These are phyloP conservation scores for Hydropsyche tenuis DNA, from an alignment of 1,140 invertebrate genomes.

Conservation along the genomic window DNA sequence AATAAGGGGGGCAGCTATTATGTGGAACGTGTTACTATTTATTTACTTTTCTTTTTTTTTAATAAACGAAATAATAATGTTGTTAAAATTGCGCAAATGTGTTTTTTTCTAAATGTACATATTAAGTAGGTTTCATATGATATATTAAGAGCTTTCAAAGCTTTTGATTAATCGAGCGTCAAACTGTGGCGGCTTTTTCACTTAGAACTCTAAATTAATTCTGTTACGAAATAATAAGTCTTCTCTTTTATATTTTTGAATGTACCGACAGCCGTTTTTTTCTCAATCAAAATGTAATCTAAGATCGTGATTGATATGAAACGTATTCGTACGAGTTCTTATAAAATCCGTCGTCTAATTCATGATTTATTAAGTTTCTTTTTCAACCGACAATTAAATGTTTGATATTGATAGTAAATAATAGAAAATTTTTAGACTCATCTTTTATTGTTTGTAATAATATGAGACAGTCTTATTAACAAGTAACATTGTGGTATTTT, in stretches of 20 bases:
- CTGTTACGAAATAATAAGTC: constrained; percentile 19
- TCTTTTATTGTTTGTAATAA: constrained; percentile 5
- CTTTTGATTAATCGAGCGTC: constrained; percentile 36
- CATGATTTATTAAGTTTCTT: not conserved
- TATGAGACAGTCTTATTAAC: constrained; percentile 23
- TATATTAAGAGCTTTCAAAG: constrained; percentile 25
- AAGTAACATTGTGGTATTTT: constrained; percentile 18
- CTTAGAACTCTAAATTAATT: constrained; percentile 37
- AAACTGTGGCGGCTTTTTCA: constrained; percentile 30
- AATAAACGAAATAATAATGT: too few species aligned
- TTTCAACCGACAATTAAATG: not conserved
- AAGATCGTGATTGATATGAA: not conserved
- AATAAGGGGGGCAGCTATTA: too few species aligned
- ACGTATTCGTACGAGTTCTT: too few species aligned
- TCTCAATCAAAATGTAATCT: constrained; percentile 2
- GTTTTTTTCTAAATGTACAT: not conserved
- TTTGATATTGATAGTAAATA: too few species aligned
- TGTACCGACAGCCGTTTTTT: constrained; percentile 11
- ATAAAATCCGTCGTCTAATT: too few species aligned
- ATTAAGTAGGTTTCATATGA: constrained; percentile 12
- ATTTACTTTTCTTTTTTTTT: too few species aligned
- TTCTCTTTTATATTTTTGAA: constrained; percentile 27
- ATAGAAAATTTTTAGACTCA: too few species aligned
- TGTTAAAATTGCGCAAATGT: not conserved
- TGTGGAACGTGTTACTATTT: too few species aligned